Conservation (phyloP, 2,888 invertebrate genomes). For the Villa cingulata region DNA sequence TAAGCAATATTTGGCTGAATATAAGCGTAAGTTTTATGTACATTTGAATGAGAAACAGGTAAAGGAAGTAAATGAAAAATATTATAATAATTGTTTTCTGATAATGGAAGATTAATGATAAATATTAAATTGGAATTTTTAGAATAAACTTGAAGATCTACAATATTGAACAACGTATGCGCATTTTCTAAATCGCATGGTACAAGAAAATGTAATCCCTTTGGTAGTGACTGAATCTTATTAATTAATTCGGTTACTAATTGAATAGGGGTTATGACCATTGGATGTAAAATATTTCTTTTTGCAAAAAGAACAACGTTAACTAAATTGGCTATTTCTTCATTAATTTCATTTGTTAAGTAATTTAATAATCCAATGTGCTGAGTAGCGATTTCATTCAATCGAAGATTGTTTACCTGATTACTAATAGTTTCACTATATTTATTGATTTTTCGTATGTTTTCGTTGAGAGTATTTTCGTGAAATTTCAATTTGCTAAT, state of each 20-base stretch:
- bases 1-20: too few relatives aligned
- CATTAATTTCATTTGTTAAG: slow-evolving; percentile 10
- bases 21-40: too few relatives aligned
- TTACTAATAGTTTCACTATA: slow-evolving; percentile 4
- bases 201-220: background rate
- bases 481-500: slow-evolving; percentile 12
- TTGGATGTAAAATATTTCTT: background rate
- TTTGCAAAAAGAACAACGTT: slow-evolving; percentile 12
- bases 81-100: too few relatives aligned
- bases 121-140: too few relatives aligned
- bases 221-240: background rate
- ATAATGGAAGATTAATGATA: too few relatives aligned
- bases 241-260: background rate
- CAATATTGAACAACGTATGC: background rate
- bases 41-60: too few relatives aligned
- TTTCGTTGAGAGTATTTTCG: slow-evolving; percentile 14
- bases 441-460: slow-evolving; percentile 8
- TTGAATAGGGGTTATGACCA: background rate
- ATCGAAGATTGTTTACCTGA: background rate
- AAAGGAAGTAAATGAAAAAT: too few relatives aligned
- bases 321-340: slow-evolving; percentile 10
- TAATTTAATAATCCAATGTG: slow-evolving; percentile 12
- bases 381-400: slow-evolving; percentile 1
- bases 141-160: too few relatives aligned
- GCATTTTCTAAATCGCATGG: background rate